Conservation (phyloP, 1,140 invertebrate species). For the Leptopilina boulardi region DNA sequence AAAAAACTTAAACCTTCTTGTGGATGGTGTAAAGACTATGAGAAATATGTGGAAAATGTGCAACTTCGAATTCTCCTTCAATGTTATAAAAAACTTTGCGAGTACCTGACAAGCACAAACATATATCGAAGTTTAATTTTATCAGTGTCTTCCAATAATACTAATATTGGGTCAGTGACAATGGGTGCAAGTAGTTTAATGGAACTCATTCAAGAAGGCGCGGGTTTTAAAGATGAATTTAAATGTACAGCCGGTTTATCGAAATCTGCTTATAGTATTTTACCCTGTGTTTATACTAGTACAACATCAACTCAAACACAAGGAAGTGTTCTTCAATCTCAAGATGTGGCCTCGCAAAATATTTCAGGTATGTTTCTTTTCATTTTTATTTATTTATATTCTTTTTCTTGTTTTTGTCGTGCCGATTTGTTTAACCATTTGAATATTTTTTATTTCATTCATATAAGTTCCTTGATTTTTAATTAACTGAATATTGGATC, state of each 20-base stretch:
- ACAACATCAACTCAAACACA: constrained; percentile 82
- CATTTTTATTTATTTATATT: background rate
- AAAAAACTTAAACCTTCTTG: constrained; percentile 91
- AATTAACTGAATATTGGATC: no score
- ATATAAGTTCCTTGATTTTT: no score
- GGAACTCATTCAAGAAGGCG: constrained; percentile 87
- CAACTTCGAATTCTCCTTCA: constrained; percentile 87
- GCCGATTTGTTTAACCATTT: no score
- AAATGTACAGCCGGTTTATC: constrained; percentile 82
- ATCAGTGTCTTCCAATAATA: constrained; percentile 74
- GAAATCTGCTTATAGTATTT: constrained; percentile 83
- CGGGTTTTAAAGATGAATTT: constrained; percentile 86
- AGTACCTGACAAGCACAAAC: constrained; percentile 84
- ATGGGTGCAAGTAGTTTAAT: constrained; percentile 79
- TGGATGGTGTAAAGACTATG: constrained; percentile 89
- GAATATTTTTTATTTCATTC: no score
- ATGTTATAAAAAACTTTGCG: constrained; percentile 92
- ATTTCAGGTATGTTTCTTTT: constrained; percentile 61
- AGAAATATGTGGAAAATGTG: constrained; percentile 89
- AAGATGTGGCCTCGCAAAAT: constrained; percentile 67
- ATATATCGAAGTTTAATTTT: constrained; percentile 80
- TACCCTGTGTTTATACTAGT: constrained; percentile 84
- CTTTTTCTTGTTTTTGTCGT: no score
- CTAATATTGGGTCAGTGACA: constrained; percentile 67
- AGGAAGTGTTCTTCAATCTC: constrained; percentile 67